Percentiles rank a stretch among this genome's conserved stretches.
Conservation (phyloP, 2,113 vertebrate species). For the Indri indri region DNA sequence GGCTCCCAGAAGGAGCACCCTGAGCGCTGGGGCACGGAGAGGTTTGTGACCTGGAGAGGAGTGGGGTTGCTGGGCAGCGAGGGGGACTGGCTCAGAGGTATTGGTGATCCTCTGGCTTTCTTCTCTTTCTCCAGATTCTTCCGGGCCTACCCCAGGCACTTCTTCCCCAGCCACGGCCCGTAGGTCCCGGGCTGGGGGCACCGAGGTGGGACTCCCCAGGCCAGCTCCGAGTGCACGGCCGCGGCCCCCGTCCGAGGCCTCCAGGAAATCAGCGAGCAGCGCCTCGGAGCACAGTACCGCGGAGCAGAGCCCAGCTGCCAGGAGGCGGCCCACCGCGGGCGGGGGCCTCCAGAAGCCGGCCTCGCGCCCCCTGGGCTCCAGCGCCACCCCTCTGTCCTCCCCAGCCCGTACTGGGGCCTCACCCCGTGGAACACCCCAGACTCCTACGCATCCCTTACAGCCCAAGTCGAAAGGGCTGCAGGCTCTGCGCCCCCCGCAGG, state of each 20-base stretch:
- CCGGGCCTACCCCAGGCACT: background rate
- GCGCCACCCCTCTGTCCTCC: constrained; percentile 25
- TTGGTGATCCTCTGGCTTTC: background rate
- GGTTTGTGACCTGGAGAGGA: background rate
- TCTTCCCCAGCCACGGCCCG: constrained; percentile 20
- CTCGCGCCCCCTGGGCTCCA: background rate
- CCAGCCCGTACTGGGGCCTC: constrained; percentile 30
- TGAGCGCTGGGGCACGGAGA: background rate
- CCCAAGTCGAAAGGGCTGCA: constrained; percentile 55
- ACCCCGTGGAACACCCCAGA: background rate
- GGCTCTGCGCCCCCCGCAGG: constrained; percentile 1
- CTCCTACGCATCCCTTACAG: background rate
- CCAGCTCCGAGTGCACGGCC: background rate
- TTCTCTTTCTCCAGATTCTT: constrained; percentile 57
- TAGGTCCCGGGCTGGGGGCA: background rate
- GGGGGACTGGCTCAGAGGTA: background rate
- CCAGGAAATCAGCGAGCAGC: constrained; percentile 47
- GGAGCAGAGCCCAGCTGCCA: background rate
- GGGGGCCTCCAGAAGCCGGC: constrained; percentile 63
- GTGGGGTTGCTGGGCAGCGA: background rate
- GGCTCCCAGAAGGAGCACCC: background rate
- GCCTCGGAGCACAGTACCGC: background rate
- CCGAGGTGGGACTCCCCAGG: constrained; percentile 47
- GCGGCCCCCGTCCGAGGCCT: background rate
- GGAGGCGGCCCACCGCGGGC: constrained; percentile 45